These are phyloP conservation scores for Apocheima hispidaria DNA, from an alignment of 2,888 invertebrate genomes.

Conservation along the genomic window DNA sequence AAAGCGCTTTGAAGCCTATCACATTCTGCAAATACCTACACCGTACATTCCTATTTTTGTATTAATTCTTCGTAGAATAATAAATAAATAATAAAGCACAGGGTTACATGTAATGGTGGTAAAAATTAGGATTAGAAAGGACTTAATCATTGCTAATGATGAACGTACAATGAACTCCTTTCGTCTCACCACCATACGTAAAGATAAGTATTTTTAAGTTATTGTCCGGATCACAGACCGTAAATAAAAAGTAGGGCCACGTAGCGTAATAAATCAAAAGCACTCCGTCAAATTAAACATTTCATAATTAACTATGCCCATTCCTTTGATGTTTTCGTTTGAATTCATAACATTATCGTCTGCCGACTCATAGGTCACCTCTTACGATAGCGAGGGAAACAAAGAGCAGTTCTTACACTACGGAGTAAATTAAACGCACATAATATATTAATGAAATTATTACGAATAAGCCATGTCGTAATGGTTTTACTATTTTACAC, in stretches of 20 bases:
- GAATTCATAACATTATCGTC: conserved; percentile 12
- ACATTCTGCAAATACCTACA: too few species aligned
- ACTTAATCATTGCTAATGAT: too few species aligned
- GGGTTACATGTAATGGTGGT: too few species aligned
- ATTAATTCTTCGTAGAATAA: too few species aligned
- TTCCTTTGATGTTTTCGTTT: conserved; percentile 20
- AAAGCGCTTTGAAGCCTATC: too few species aligned
- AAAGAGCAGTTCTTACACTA: conserved; percentile 5
- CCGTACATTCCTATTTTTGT: too few species aligned
- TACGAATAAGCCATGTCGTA: neutral
- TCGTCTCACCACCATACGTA: too few species aligned
- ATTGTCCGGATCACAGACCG: neutral
- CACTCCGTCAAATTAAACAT: conserved; percentile 2
- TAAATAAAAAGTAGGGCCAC: conserved; percentile 3
- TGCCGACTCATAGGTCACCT: conserved; percentile 22
- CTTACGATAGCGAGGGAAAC: conserved; percentile 12
- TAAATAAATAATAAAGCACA: too few species aligned
- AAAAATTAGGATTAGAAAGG: too few species aligned
- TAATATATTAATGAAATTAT: neutral
- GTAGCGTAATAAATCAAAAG: conserved; percentile 19
- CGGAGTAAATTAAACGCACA: conserved; percentile 21
- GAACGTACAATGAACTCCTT: too few species aligned
- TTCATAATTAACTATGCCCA: conserved; percentile 11
- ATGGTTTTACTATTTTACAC: neutral
- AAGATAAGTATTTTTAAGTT: too few species aligned